phyloP scores from a whole-genome alignment of 2,797 vertebrate species.

The Rhinatrema bivittatum region DNA sequence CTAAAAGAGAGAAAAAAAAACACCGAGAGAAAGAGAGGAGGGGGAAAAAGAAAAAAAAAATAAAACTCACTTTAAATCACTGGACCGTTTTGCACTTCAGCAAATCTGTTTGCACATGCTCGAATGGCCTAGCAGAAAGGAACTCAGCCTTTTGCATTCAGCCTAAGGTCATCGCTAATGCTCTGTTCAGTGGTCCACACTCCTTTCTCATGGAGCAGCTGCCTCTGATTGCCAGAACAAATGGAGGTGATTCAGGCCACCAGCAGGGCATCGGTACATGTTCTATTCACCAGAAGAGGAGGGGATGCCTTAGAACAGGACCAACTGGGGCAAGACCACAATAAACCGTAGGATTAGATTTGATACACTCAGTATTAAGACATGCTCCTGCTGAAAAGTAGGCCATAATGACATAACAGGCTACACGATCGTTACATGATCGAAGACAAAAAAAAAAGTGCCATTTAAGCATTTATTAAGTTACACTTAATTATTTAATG shows the following conservation, averaged over 20 bases:
- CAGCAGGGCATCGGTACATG: slow-evolving; percentile 46
- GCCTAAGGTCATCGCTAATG: slow-evolving; percentile 48
- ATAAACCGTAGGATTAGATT: slow-evolving; percentile 69
- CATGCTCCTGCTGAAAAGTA: slow-evolving; percentile 49
- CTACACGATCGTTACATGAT: slow-evolving; percentile 31
- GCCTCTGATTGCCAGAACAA: slow-evolving; percentile 63
- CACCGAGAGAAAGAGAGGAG: slow-evolving; percentile 23
- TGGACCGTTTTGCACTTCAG: slow-evolving; percentile 49
- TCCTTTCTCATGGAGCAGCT: slow-evolving; percentile 50
- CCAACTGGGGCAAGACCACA: slow-evolving; percentile 55
- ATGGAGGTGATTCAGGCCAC: slow-evolving; percentile 63
- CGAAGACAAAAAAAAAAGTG: slow-evolving; percentile 20
- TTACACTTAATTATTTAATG: slow-evolving; percentile 58
- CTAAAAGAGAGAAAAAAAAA: slow-evolving; percentile 27
- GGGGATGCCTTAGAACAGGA: slow-evolving; percentile 43
- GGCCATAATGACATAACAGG: slow-evolving; percentile 32
- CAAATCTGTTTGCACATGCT: slow-evolving; percentile 59
- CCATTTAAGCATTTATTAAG: slow-evolving; percentile 52
- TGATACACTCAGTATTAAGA: slow-evolving; percentile 66
- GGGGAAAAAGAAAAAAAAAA: slow-evolving; percentile 9
- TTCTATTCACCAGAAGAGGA: slow-evolving; percentile 41
- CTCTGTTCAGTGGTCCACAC: slow-evolving; percentile 43
- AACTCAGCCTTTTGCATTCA: slow-evolving; percentile 44
- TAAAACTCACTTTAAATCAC: slow-evolving; percentile 51
- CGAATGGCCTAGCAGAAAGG: slow-evolving; percentile 51